Conservation (phyloP, 2,797 vertebrate genomes). For the Argentina silus region DNA sequence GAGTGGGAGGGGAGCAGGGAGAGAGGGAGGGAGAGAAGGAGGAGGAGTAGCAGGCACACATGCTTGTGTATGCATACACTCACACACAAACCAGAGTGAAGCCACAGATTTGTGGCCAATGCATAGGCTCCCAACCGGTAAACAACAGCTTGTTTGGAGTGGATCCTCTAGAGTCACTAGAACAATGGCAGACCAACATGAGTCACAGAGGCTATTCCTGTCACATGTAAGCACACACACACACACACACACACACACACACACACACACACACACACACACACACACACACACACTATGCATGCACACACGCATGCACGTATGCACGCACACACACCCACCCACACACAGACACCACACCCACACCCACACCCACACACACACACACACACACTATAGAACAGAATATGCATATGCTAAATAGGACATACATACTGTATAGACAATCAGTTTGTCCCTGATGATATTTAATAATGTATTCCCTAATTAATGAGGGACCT, state of each 20-base stretch:
- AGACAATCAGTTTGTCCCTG: not conserved
- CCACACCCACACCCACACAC: not conserved
- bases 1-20: constrained; percentile 19
- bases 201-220: constrained; percentile 10
- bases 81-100: constrained; percentile 14
- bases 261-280: constrained; percentile 2
- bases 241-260: constrained; percentile 6
- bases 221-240: not conserved
- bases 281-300: no score
- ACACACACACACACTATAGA: no score
- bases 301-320: no score
- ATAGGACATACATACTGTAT: no score
- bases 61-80: constrained; percentile 30
- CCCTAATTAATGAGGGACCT: constrained; percentile 20
- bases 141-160: constrained; percentile 26
- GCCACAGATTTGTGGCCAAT: constrained; percentile 19
- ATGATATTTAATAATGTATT: constrained; percentile 29
- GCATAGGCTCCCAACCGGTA: constrained; percentile 7
- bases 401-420: no score
- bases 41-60: constrained; percentile 47
- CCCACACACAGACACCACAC: not conserved
- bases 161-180: constrained; percentile 12
- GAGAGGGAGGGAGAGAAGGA: constrained; percentile 31
- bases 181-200: constrained; percentile 3
- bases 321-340: constrained; percentile 1